These are phyloP conservation scores for Leistus spinibarbis DNA, from an alignment of 2,888 invertebrate species.

Conservation along the genomic window DNA sequence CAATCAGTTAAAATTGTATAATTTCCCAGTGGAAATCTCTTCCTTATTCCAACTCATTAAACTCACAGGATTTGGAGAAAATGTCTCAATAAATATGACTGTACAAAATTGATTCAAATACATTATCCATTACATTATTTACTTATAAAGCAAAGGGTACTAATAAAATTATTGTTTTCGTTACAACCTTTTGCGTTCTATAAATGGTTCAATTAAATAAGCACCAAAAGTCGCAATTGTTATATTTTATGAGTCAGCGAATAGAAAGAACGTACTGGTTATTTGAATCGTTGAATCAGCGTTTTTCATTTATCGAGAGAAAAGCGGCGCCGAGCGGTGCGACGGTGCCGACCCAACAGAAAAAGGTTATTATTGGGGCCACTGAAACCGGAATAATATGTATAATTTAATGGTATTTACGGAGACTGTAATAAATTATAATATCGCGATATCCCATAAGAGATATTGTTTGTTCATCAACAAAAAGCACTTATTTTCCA, in stretches of 20 bases:
- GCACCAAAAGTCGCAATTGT: slow-evolving; percentile 9
- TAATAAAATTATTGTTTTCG: no score
- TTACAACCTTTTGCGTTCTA: neutral
- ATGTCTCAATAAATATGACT: neutral
- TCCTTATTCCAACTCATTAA: neutral
- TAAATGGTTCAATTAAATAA: slow-evolving; percentile 5
- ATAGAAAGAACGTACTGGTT: slow-evolving; percentile 27
- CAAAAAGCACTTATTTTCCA: neutral
- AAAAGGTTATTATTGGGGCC: slow-evolving; percentile 17
- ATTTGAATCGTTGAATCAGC: slow-evolving; percentile 10
- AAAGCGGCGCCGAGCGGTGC: no score
- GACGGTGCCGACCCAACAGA: neutral
- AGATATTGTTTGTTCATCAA: neutral
- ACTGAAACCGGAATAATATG: slow-evolving; percentile 27
- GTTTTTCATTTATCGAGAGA: neutral
- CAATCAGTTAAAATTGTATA: neutral
- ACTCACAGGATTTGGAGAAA: neutral
- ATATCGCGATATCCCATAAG: neutral
- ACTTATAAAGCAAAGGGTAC: no score
- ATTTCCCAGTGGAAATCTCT: neutral
- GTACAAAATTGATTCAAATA: neutral
- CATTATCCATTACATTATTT: no score
- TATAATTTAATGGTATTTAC: slow-evolving; percentile 35
- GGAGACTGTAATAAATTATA: slow-evolving; percentile 11
- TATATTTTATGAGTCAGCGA: slow-evolving; percentile 29